phyloP scores from a whole-genome alignment of 2,888 invertebrate genomes.

The Synanthedon tipuliformis region DNA sequence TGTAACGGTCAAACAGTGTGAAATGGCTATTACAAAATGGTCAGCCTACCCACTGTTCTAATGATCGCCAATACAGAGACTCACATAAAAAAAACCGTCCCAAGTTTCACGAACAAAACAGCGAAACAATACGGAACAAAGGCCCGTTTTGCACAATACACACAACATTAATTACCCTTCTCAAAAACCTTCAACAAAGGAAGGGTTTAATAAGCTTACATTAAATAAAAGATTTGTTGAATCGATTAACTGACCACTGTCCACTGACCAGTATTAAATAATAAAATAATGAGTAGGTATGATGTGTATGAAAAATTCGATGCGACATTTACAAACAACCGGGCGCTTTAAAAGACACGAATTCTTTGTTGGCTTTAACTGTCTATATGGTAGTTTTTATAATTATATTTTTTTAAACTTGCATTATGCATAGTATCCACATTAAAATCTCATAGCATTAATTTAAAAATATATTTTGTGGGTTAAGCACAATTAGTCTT shows the following conservation, averaged over 20 bases:
- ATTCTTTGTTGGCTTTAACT: no score
- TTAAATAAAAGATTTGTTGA: conserved; percentile 57
- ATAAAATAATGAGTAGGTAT: no score
- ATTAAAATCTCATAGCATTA: no score
- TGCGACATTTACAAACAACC: conserved; percentile 35
- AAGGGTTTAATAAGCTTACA: conserved; percentile 65
- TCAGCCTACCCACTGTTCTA: conserved; percentile 62
- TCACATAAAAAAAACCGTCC: conserved; percentile 35
- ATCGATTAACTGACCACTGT: conserved; percentile 48
- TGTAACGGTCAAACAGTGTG: conserved; percentile 51
- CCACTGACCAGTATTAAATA: conserved; percentile 25
- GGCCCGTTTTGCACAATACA: conserved; percentile 52
- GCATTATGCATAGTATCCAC: no score
- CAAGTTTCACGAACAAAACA: conserved; percentile 37
- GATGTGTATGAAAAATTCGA: conserved; percentile 30
- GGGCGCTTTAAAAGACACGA: no score
- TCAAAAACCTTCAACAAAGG: conserved; percentile 42
- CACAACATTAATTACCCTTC: conserved; percentile 64
- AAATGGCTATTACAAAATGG: conserved; percentile 35
- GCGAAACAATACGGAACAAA: conserved; percentile 50
- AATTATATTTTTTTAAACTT: no score
- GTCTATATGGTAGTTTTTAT: no score
- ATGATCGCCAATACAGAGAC: conserved; percentile 56
- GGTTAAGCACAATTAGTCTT: no score
- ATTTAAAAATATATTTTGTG: no score